Evolutionary conservation across 2,113 vertebrate genomes (phyloP).

Genomic region (Merops nubicus): DNA sequence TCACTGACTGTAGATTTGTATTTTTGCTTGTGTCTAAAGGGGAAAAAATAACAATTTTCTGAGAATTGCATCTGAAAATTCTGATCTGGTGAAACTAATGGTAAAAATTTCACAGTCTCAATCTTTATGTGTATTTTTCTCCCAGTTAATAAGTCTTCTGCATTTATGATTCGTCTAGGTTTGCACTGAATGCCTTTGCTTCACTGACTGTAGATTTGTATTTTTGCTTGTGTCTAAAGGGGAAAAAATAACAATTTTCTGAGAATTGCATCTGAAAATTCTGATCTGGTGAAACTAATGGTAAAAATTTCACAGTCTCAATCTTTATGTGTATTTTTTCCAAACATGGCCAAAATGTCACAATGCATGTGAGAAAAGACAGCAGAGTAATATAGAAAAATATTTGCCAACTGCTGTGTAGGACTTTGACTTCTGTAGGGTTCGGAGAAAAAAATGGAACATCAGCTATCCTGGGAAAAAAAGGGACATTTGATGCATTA

Average conservation of each 20-base stretch:
- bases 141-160: no score
- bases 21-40: background rate
- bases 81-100: background rate
- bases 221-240: no score
- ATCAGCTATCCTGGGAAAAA: background rate
- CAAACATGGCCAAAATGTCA: background rate
- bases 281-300: no score
- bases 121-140: no score
- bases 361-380: background rate
- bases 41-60: background rate
- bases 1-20: background rate
- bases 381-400: background rate
- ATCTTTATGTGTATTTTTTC: no score
- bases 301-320: no score
- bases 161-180: no score
- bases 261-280: no score
- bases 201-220: no score
- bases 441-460: background rate
- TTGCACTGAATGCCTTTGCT: no score
- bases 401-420: background rate
- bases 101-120: background rate
- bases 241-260: no score
- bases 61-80: background rate
- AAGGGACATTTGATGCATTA: background rate
- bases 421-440: background rate